Base-by-base conservation (phyloP, 2,888 invertebrate genomes). In the Taenaris catops region DNA sequence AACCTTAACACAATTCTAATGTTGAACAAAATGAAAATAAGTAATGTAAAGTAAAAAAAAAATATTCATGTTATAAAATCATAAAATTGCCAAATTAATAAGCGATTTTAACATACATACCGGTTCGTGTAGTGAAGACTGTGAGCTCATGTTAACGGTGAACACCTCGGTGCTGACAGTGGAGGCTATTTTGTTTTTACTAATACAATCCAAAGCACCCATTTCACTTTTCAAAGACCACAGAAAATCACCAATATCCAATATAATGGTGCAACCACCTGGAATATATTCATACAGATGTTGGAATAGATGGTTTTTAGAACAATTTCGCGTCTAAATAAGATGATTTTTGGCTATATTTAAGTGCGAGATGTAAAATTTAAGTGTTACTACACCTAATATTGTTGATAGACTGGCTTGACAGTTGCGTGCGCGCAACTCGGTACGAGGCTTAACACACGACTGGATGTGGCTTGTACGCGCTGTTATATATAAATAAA, bases 111-210 rank as follows among this genome's bases (percentile, higher is more conserved):
- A 14, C 14, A 38, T 34, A 47, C 53, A 45, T 47, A 79, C 79
- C 63, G 55, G 51, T 32, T 58, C 63, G 41, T 66, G 63, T 26
- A 79, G 52, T 12, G 69, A 64, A 1, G 61, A 59, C 29, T 65
- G 61, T 0, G 81, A 80, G 4, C 63, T 57, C 45, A 61, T 54
- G 11, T 58, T 70, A 4, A 73, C 65, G 0, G 72, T 59, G 39
- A 84, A 75, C 24, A 80, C 79, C 41, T 80, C 81, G 0, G 72
- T 76, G 39, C 83, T 84, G 1, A 71, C 73, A 0, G 80, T 71
- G 0, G 71, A 48, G 4, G 64, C 54, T 29, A 75, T 67, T 51
- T 63, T 74, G 6, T 21, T 11, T 8, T 52, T 61, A 1, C 56
- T 57, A 1, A 76, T 73, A 67, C 78, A 83, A 48, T 78, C 74